Base-by-base conservation (phyloP, 2,888 invertebrate genomes). In the Dasysyrphus albostriatus region DNA sequence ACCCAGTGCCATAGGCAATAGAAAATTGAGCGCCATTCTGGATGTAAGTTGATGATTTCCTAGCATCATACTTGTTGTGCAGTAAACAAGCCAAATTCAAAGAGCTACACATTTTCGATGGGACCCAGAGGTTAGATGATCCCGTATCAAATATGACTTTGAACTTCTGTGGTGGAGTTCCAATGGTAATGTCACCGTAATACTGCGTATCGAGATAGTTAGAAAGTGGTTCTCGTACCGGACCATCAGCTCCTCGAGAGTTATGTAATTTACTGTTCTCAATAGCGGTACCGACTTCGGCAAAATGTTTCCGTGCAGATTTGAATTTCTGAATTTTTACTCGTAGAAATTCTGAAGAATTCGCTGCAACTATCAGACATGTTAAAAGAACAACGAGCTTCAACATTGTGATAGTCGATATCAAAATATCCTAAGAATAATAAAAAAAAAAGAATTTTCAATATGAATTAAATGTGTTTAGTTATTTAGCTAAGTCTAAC, bases 71-170 rank as follows among this genome's bases (percentile, higher is more conserved):
- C 93, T 98, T 99, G 92, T 98, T 96, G 93, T 99, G 99, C 97
- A 95, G 93, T 96, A 98, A 93, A 93, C 98, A 98, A 12, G 99
- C 99, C 90, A 99, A 97, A 92, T 98, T 98, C 74, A 97, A 96
- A 91, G 95, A 94, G 91, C 97, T 96, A 92, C 99, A 99, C 92
- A 98, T 96, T 93, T 98, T 98, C 12, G 99, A 99, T 5, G 99
- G 99, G 80, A 99, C 96, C 99, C 99, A 99, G 76, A 99, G 94
- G 93, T 99, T 99, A 54, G 99, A 98, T 6, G 99, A 99, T 88
- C 99, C 99, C 0, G 99, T 99, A 93, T 99, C 99, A 93, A 99
- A 99, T 80, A 99, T 96, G 84, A 99, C 99, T 90, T 96, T 96
- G 93, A 99, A 99, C 14, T 93, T 94, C 93, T 99, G 99, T 74